Percentiles rank a stretch among this genome's conserved stretches.
These are phyloP conservation scores for Mercenaria mercenaria DNA, from an alignment of 1,140 invertebrate species.

Conservation along the genomic window DNA sequence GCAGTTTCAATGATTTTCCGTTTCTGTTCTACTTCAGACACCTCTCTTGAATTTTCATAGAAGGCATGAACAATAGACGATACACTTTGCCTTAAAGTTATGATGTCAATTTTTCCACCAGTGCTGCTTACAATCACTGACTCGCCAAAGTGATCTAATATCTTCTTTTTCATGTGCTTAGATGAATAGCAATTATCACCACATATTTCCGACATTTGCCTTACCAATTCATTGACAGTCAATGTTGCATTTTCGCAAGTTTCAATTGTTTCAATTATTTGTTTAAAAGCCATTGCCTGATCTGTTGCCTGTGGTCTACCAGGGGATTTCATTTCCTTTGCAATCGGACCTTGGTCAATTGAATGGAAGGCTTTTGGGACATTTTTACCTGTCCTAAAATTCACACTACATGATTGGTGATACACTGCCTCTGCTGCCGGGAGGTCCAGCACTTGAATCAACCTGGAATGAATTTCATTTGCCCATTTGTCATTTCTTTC, in stretches of 20 bases:
- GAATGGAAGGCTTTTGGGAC: no score
- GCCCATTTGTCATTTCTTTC: no score
- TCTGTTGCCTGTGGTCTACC: no score
- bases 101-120: constrained; percentile 67
- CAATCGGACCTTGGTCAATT: no score
- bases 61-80: constrained; percentile 61
- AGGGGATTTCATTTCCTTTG: neutral
- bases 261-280: no score
- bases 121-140: constrained; percentile 63
- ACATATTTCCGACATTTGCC: constrained; percentile 53
- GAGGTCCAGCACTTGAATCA: constrained; percentile 45
- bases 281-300: no score
- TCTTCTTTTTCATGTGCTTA: constrained; percentile 46
- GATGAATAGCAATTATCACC: no score
- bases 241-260: constrained; percentile 67
- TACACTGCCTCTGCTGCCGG: constrained; percentile 67
- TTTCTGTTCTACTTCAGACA: constrained; percentile 33
- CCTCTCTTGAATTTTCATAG: neutral
- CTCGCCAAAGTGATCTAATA: constrained; percentile 66
- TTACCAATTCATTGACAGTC: constrained; percentile 62
- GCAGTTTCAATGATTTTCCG: constrained; percentile 55
- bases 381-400: no score
- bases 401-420: no score
- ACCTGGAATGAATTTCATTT: constrained; percentile 30
- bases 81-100: constrained; percentile 61